phyloP scores from a whole-genome alignment of 2,113 vertebrate species.

The Anthoscopus minutus region DNA sequence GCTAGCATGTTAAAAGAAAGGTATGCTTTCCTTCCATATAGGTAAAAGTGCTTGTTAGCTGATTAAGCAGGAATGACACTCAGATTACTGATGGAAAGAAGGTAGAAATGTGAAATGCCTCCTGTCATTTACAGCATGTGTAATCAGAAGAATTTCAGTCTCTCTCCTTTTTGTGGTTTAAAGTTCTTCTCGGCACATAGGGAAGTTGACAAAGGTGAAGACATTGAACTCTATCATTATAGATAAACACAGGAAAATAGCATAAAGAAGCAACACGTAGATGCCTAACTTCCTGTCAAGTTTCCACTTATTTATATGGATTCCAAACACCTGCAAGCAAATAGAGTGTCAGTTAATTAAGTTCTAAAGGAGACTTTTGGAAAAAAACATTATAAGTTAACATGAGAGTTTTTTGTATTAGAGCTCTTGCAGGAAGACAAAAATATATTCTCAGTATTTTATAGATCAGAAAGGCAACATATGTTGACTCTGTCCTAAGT shows the following conservation, averaged over 20 bases:
- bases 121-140: constrained; percentile 26
- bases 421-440: neutral
- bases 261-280: constrained; percentile 88
- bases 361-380: neutral
- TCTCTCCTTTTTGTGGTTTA: constrained; percentile 35
- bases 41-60: constrained; percentile 45
- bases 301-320: constrained; percentile 92
- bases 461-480: neutral
- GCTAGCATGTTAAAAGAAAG: constrained; percentile 23
- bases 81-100: constrained; percentile 34
- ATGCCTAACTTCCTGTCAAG: constrained; percentile 89
- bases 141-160: neutral
- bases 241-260: constrained; percentile 92
- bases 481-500: neutral
- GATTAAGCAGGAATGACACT: constrained; percentile 54
- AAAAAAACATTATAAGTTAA: neutral
- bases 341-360: neutral
- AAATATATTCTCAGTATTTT: neutral
- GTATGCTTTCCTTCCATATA: constrained; percentile 35
- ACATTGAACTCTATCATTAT: constrained; percentile 97
- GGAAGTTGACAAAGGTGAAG: constrained; percentile 98
- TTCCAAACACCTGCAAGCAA: constrained; percentile 82
- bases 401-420: neutral
- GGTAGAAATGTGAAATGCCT: constrained; percentile 23
- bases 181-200: constrained; percentile 90